Evolutionary conservation across 1,140 invertebrate genomes (phyloP), one percentile per base, ranked within the genome.

Genomic region (Hypsibius dujardini): DNA sequence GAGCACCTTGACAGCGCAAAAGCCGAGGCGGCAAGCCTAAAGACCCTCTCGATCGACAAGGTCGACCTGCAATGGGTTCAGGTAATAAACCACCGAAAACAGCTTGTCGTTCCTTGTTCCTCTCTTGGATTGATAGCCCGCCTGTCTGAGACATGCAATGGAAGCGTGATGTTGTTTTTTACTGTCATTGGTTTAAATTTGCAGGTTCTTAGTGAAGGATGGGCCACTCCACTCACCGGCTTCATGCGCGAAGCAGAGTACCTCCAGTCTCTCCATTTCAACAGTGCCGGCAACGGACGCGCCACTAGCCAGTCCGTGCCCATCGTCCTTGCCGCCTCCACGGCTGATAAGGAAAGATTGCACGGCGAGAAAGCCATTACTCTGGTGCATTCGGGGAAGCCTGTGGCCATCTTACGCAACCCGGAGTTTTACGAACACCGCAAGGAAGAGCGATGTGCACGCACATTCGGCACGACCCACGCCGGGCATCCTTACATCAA

Each of bases 221-320:
- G 96, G 96, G 95, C 95, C 0, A 85, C 87, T 46, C 96, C 96
- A 1, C 79, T 99, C 0, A 87, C 76, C 84, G 76, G 96, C 94
- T 99, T 99, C 76, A 99, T 99, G 96, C 84, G 88, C 69, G 95
- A 98, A 83, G 83, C 87, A 73, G 88, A 98, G 79, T 98, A 89
- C 80, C 82, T 99, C 12, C 91, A 93, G 84, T 85, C 86, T 47
- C 84, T 94, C n/a, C 94, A 98, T 79, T 94, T 96, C 75, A 42
- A 67, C 62, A 14, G 62, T 3, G 12, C 3, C 12, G 62, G 3
- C 62, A 47, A 72, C 72, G 75, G 82, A 84, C 76, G 83, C 84
- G 56, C 83, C 0, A 79, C 82, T 1, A 98, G 94, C 80, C 95
- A 98, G 79, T 95, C 93, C 0, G 83, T 99, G 46, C 92, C 95